Base-by-base conservation (phyloP, 1,140 invertebrate species). In the Drosophila ananassae region DNA sequence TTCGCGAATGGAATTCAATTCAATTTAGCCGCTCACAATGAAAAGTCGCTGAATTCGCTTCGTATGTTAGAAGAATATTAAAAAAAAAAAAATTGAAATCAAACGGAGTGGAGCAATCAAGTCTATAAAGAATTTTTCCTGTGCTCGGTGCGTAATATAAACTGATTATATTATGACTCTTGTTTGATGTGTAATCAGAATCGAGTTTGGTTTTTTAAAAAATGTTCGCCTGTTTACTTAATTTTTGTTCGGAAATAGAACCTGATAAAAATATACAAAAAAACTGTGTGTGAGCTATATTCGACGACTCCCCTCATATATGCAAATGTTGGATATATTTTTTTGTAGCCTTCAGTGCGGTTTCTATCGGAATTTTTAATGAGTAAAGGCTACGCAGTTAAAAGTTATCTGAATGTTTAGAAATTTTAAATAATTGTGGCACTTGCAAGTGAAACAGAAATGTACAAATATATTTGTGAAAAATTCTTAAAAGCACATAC, bases 201-300 rank as follows among this genome's bases (percentile, higher is more conserved):
- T 58, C 39, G 60, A 61, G 63, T 81, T 80, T 28, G 7, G 22
- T 28, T 34, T 44, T 68, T 55, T 21, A 2, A 24, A 34, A 51
- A 47, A 24, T 28, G 25, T 50, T 30, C 46, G 30, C 41, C 60
- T 72, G 60, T 72, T 76, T 72, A 79, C 50, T 67, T 51, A n/a
- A 32, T 46, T 37, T 25, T 9, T 48, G 41, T 67, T 39, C 52
- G 44, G 37, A 73, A 64, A 47, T 74, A 74, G 82, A 84, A 77
- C 77, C 74, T 74, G 77, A 84, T 85, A 73, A 85, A 84, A 55
- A 80, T 51, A 83, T 57, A 79, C 62, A 73, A 37, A 52, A 52
- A 64, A 75, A 68, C 61, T 58, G 67, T 58, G 48, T 46, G 39
- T 13, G 8, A 34, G 61, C 50, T 67, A 54, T 47, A 67, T 48